Conservation (phyloP, 1,140 invertebrate genomes). For the Drosophila suzukii region DNA sequence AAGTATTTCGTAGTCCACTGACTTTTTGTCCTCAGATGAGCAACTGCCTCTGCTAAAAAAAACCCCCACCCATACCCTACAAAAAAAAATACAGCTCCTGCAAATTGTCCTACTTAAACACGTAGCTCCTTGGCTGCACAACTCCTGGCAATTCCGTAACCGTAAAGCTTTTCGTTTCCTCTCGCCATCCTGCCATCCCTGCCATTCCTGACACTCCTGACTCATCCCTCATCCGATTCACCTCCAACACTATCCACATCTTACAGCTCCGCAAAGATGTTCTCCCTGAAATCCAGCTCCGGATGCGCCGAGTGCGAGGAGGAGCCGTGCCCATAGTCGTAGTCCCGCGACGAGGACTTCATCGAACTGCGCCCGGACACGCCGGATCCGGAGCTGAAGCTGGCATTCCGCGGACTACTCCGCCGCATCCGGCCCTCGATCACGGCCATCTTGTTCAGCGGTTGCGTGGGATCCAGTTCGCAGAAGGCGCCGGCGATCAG, state of each 20-base stretch:
- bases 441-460: conserved; percentile 80
- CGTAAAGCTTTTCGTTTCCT: conserved; percentile 56
- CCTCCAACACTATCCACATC: background rate
- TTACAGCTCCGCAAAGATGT: conserved; percentile 82
- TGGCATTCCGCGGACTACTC: conserved; percentile 70
- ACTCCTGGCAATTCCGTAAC: conserved; percentile 7
- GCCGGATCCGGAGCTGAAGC: conserved; percentile 74
- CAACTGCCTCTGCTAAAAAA: conserved; percentile 7
- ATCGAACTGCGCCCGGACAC: conserved; percentile 79
- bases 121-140: conserved; percentile 2
- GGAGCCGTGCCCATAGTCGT: conserved; percentile 72
- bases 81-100: conserved; percentile 17
- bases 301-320: conserved; percentile 79
- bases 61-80: background rate
- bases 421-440: conserved; percentile 79
- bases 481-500: conserved; percentile 82
- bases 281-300: conserved; percentile 82
- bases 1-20: background rate
- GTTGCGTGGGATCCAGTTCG: conserved; percentile 80
- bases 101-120: conserved; percentile 15
- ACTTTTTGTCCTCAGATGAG: background rate
- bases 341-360: conserved; percentile 75
- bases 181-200: background rate
- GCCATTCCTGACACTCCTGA: too few species aligned
- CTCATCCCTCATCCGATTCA: too few species aligned